phyloP scores from a whole-genome alignment of 2,797 vertebrate genomes.

The Yasuhikotakia modesta region DNA sequence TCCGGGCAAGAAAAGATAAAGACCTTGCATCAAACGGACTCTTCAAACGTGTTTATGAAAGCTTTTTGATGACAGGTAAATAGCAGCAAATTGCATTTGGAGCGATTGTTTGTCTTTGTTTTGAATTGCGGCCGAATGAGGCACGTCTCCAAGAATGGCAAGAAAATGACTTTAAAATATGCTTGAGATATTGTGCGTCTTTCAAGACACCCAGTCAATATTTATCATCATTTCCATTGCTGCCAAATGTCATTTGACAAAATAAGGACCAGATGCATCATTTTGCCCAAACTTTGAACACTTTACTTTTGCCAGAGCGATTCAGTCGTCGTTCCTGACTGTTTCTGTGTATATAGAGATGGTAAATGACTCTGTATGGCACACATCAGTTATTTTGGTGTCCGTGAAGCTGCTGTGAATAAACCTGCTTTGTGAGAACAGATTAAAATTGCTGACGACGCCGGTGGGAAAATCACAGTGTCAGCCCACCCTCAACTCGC shows the following conservation, averaged over 20 bases:
- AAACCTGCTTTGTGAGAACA: constrained; percentile 32
- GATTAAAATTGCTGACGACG: constrained; percentile 53
- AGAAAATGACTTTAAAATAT: constrained; percentile 59
- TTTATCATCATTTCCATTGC: constrained; percentile 38
- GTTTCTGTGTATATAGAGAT: not conserved
- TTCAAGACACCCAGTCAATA: constrained; percentile 33
- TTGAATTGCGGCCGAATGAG: constrained; percentile 55
- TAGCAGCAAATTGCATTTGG: constrained; percentile 60
- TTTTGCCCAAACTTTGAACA: constrained; percentile 21
- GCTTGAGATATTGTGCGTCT: constrained; percentile 44
- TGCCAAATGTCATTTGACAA: constrained; percentile 47
- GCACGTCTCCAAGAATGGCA: constrained; percentile 53
- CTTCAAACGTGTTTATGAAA: constrained; percentile 60
- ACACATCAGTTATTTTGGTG: constrained; percentile 26
- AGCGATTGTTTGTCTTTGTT: constrained; percentile 59
- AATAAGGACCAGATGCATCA: constrained; percentile 12
- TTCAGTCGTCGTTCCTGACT: constrained; percentile 9
- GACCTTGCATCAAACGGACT: constrained; percentile 51
- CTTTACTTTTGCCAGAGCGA: not conserved
- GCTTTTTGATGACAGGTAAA: constrained; percentile 64
- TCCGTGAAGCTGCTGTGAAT: constrained; percentile 30
- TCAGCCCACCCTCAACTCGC: constrained; percentile 42
- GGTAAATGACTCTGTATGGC: constrained; percentile 29
- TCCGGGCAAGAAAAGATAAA: constrained; percentile 37
- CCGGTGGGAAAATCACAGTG: constrained; percentile 46